Evolutionary conservation across 2,113 vertebrate species (phyloP).

Genomic region (Prochilodus magdalenae): DNA sequence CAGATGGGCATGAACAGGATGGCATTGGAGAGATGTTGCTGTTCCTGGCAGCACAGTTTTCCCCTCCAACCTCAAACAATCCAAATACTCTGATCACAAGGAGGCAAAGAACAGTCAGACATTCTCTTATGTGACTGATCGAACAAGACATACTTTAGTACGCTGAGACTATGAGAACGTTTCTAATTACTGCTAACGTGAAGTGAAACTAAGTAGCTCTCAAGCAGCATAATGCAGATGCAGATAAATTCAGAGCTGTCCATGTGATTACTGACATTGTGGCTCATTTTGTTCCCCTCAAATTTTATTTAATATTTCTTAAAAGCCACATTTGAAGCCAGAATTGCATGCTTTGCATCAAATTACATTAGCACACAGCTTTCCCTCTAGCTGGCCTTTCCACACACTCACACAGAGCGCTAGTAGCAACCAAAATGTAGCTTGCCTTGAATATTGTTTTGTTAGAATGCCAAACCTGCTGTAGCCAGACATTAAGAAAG

Average conservation of each 20-base stretch:
- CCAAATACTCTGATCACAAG: neutral
- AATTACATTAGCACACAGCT: slow-evolving; percentile 7
- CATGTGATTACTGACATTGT: neutral
- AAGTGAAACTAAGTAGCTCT: neutral
- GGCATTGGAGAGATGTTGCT: neutral
- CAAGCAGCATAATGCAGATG: neutral
- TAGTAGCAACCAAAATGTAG: slow-evolving; percentile 21
- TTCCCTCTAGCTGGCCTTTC: neutral
- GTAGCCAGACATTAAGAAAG: slow-evolving; percentile 5
- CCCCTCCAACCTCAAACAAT: neutral
- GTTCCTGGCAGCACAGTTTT: neutral
- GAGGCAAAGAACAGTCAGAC: neutral
- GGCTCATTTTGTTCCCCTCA: neutral
- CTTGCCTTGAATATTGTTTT: slow-evolving; percentile 30
- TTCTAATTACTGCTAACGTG: neutral
- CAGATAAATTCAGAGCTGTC: neutral
- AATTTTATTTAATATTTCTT: neutral
- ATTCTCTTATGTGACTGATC: neutral
- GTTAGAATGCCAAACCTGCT: slow-evolving; percentile 20
- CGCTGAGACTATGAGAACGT: neutral
- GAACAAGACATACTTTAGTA: neutral
- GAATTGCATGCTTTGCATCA: neutral
- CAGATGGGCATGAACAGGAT: slow-evolving; percentile 60
- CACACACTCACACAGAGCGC: neutral
- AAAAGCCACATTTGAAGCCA: slow-evolving; percentile 1